phyloP scores from a whole-genome alignment of 2,888 invertebrate genomes.

The Dolichopus griseipennis region DNA sequence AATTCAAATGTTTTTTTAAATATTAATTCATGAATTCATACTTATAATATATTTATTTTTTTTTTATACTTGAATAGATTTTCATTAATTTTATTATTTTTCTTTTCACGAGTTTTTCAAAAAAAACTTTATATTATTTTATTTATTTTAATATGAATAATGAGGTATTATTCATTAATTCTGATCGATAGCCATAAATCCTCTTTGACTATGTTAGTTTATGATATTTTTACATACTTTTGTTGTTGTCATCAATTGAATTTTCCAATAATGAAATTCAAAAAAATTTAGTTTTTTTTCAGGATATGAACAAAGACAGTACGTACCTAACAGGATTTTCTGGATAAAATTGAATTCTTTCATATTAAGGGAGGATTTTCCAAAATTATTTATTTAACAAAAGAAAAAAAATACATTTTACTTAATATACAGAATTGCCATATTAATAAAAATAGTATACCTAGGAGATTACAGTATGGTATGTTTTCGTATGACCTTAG shows the following conservation, averaged over 20 bases:
- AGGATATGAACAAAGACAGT: background rate
- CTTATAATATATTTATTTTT: too few relatives aligned
- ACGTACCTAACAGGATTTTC: background rate
- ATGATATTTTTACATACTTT: slow-evolving; percentile 15
- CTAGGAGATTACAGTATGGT: too few relatives aligned
- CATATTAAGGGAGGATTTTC: background rate
- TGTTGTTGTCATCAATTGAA: background rate
- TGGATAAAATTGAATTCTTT: background rate
- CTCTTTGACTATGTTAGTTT: slow-evolving; percentile 26
- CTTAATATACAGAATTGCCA: too few relatives aligned
- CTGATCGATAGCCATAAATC: slow-evolving; percentile 45
- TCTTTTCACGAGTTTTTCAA: too few relatives aligned
- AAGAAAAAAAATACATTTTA: too few relatives aligned
- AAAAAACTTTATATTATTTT: background rate
- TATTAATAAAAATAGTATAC: too few relatives aligned
- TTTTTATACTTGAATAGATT: background rate
- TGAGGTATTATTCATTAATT: slow-evolving; percentile 41
- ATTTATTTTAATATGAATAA: slow-evolving; percentile 2
- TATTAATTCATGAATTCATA: background rate
- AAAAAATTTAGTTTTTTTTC: background rate
- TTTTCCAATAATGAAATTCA: background rate
- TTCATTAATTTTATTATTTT: background rate
- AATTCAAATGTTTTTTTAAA: background rate
- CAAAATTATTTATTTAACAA: too few relatives aligned
- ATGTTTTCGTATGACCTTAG: too few relatives aligned